phyloP scores from a whole-genome alignment of 1,140 invertebrate species.

The Radopholus similis region DNA sequence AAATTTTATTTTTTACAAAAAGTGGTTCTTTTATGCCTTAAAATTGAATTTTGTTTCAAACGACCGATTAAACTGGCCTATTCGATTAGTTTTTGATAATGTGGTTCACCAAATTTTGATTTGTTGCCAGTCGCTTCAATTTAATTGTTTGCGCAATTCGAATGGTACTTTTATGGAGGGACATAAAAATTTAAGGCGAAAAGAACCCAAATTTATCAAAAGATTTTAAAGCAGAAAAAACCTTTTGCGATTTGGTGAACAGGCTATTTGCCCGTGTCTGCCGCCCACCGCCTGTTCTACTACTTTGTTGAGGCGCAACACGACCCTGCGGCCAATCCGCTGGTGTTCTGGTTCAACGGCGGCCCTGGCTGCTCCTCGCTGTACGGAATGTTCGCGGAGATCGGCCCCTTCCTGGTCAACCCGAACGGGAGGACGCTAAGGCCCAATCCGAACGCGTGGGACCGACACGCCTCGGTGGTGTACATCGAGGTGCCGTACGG shows the following conservation, averaged over 20 bases:
- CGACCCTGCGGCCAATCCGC: conserved; percentile 45
- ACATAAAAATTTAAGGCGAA: not conserved
- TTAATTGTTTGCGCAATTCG: too few relatives aligned
- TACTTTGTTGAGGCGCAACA: conserved; percentile 25
- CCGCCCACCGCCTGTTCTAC: too few relatives aligned
- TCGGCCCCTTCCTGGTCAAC: conserved; percentile 63
- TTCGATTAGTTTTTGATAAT: not conserved
- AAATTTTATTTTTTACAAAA: too few relatives aligned
- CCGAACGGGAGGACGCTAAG: conserved; percentile 60
- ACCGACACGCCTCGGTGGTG: conserved; percentile 55
- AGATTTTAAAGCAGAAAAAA: too few relatives aligned
- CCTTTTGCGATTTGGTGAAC: conserved; percentile 60
- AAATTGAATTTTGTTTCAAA: too few relatives aligned
- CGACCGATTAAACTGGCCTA: too few relatives aligned
- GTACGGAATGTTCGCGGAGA: conserved; percentile 63
- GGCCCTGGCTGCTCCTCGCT: conserved; percentile 66
- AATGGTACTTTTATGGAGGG: too few relatives aligned
- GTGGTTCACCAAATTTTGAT: not conserved
- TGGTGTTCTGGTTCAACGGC: conserved; percentile 66
- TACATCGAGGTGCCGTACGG: conserved; percentile 43
- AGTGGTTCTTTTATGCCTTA: too few relatives aligned
- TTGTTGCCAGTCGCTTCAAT: too few relatives aligned
- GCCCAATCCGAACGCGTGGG: conserved; percentile 49
- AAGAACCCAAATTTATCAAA: not conserved
- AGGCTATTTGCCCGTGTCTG: too few relatives aligned